Percentiles rank a stretch among this genome's conserved stretches.
These are phyloP conservation scores for Teleogryllus occipitalis DNA, from an alignment of 1,140 invertebrate species.

Conservation along the genomic window DNA sequence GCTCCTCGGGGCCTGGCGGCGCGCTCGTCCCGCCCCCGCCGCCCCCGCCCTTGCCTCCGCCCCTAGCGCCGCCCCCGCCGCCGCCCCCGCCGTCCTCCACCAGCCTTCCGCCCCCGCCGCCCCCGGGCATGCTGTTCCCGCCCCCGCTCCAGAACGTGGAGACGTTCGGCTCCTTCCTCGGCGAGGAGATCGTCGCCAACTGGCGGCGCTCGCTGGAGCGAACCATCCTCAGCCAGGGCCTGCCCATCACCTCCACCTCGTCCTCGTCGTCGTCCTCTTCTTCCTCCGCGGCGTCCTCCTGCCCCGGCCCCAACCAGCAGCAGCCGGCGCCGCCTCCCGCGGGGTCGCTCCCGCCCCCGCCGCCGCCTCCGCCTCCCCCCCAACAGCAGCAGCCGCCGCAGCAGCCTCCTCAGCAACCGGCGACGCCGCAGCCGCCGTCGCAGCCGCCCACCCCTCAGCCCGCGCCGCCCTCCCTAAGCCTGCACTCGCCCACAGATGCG, in stretches of 20 bases:
- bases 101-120: conserved; percentile 38
- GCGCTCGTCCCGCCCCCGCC: neutral
- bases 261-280: conserved; percentile 31
- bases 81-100: conserved; percentile 24
- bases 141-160: conserved; percentile 59
- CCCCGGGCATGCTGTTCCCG: conserved; percentile 42
- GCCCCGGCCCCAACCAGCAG: conserved; percentile 26
- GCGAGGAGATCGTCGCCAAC: conserved; percentile 68
- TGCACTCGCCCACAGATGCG: conserved; percentile 27
- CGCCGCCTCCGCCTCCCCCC: conserved; percentile 32
- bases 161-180: conserved; percentile 58
- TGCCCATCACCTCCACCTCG: conserved; percentile 37
- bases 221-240: conserved; percentile 26
- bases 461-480: conserved; percentile 36
- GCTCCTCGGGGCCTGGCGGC: too few species aligned
- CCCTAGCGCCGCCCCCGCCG: conserved; percentile 22
- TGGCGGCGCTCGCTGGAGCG: conserved; percentile 63
- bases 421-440: conserved; percentile 10
- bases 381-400: conserved; percentile 13
- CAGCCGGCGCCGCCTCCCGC: conserved; percentile 19
- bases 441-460: conserved; percentile 31
- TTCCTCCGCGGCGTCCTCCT: conserved; percentile 22
- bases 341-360: conserved; percentile 34
- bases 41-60: conserved; percentile 18
- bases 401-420: conserved; percentile 28